Conservation (phyloP, 2,797 vertebrate species). For the Amazona finschi region DNA sequence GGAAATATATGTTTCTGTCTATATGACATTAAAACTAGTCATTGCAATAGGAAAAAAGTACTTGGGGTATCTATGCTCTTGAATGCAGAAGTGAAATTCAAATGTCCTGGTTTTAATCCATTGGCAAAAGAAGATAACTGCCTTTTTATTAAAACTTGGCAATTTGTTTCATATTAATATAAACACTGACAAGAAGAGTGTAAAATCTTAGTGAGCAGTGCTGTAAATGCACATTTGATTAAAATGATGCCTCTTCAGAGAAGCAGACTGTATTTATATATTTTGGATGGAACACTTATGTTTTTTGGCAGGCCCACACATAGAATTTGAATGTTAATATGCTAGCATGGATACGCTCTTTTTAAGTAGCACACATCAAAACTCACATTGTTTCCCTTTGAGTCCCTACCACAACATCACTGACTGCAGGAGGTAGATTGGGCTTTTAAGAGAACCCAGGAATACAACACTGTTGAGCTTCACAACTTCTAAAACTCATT, state of each 20-base stretch:
- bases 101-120: slow-evolving; percentile 40
- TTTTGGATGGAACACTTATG: slow-evolving; percentile 53
- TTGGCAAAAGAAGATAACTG: slow-evolving; percentile 66
- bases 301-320: slow-evolving; percentile 52
- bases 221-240: slow-evolving; percentile 63
- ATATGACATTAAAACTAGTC: neutral
- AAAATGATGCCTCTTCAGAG: slow-evolving; percentile 66
- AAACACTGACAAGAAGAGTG: slow-evolving; percentile 60
- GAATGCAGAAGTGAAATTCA: slow-evolving; percentile 18
- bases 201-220: slow-evolving; percentile 52
- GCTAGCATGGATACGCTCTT: slow-evolving; percentile 20
- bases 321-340: slow-evolving; percentile 64
- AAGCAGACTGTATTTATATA: slow-evolving; percentile 57
- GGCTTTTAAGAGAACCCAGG: slow-evolving; percentile 22
- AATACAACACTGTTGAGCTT: neutral
- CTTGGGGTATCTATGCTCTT: neutral
- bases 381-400: slow-evolving; percentile 42
- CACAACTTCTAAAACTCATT: slow-evolving; percentile 26
- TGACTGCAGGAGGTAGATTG: slow-evolving; percentile 38
- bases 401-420: slow-evolving; percentile 2
- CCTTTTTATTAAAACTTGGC: slow-evolving; percentile 67
- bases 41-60: neutral
- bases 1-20: neutral
- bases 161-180: slow-evolving; percentile 48
- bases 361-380: slow-evolving; percentile 57